These are phyloP conservation scores for Limnothrissa miodon DNA, from an alignment of 2,113 vertebrate genomes.

Conservation along the genomic window DNA sequence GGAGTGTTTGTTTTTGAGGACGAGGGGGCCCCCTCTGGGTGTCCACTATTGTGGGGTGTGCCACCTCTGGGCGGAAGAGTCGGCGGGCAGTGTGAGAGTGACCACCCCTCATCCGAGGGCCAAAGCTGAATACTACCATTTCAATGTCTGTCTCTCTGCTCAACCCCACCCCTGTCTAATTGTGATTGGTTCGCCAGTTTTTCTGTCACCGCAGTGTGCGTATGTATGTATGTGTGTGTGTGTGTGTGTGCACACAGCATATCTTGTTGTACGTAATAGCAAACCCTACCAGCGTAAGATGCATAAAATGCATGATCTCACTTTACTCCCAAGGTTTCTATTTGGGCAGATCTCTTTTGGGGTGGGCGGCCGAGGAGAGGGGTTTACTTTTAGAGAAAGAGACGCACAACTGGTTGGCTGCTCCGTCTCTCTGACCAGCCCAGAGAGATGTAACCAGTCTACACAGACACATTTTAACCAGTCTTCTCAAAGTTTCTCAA, in stretches of 20 bases:
- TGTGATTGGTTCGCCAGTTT: constrained; percentile 24
- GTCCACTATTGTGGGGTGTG: constrained; percentile 21
- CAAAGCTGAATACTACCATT: constrained; percentile 61
- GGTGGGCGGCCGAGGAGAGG: no score
- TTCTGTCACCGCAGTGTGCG: constrained; percentile 22
- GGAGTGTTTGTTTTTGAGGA: constrained; percentile 15
- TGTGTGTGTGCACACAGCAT: neutral
- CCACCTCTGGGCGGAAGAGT: constrained; percentile 19
- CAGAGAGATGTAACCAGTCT: neutral
- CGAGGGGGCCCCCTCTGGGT: neutral
- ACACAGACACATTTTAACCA: neutral
- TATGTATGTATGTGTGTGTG: constrained; percentile 3
- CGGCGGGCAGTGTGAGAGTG: constrained; percentile 17
- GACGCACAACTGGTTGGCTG: neutral
- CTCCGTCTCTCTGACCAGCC: neutral
- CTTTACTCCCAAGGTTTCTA: neutral
- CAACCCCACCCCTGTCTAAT: constrained; percentile 41
- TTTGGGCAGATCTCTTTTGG: neutral
- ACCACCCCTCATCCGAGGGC: constrained; percentile 36
- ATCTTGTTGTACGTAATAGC: constrained; percentile 16
- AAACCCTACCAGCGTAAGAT: neutral
- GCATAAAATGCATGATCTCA: neutral
- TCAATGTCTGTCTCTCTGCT: constrained; percentile 50
- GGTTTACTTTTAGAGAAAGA: neutral
- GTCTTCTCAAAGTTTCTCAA: neutral